Base-by-base conservation (phyloP, 1,140 invertebrate genomes). In the Trigoniulus corallinus region DNA sequence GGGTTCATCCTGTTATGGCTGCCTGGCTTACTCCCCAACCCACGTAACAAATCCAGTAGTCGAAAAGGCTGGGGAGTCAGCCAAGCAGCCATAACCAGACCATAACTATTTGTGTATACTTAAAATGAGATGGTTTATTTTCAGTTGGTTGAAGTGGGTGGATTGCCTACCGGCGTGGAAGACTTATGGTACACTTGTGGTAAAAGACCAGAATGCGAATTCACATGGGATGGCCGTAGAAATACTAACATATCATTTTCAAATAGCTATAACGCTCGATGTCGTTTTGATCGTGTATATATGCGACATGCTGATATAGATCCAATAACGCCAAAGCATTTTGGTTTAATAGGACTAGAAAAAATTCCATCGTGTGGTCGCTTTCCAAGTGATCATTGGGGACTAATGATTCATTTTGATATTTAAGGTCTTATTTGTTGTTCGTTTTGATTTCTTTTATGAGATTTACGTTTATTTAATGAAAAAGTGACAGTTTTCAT, bases 301-400 rank as follows among this genome's bases (percentile, higher is more conserved):
- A 56, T 75, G 1, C 54, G 67, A 13, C 57, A 64, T 37, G 57
- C 65, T 2, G 54, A 46, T 22, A 53, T 57, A 20, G 47, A 51
- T n/a, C 40, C 51, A 13, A 25, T 59, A 1, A 48, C 50, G 22
- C 53, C 76, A 1, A 65, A 66, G 44, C 68, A 74, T 61, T 78
- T 79, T 65, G 74, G 75, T 46, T 62, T 78, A 2, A 64, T 72
- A 51, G 76, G 76, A 20, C 52, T 77, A 18, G 67, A 78, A 59
- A 67, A 72, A 53, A 57, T 77, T 2, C 29, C 59, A 27, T 65
- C 64, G 4, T 72, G 72, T 52, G 67, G 68, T 48, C 62, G 68
- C 41, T 78, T 76, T 60, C 74, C 74, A 4, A 75, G 72, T 58
- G 76, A 78, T 63, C 76, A 78, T 54, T 78, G 76, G 76, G 76